Base-by-base conservation (phyloP, 2,113 vertebrate species). In the Catharus bicknelli region DNA sequence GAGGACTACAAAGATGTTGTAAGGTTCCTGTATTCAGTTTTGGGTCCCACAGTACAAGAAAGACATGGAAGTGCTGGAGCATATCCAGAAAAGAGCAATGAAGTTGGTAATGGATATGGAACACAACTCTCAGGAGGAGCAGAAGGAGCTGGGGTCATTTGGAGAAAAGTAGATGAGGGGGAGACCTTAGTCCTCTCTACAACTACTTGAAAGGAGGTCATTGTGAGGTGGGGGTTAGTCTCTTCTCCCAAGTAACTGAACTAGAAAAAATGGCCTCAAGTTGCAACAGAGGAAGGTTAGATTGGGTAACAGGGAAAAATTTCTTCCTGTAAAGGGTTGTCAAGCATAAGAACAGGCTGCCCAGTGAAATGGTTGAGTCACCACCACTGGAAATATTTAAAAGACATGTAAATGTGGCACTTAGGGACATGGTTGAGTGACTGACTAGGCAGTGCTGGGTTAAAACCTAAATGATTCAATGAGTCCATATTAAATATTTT, bases 151-250 rank as follows among this genome's bases (percentile, higher is more conserved):
- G 53, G 23, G 7, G 6, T 20, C 1, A 0, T 40, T 67, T 22
- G 25, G 25, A 54, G 29, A 38, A 68, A 34, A 40, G 20, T 1
- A 59, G 20, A 48, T 9, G 40, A 16, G 14, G 8, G 9, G 13
- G 13, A 30, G 15, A n/a, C 22, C 23, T 54, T 2, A 15, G 29
- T 47, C 29, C 40, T 54, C 54, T 34, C 40, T 48, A 47, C 20
- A 68, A 15, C 25, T 15, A 53, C 54, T 29, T 47, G 69, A 53
- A 67, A 74, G 12, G 38, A 51, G 18, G 38, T 2, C 4, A 1
- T 14, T 40, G 29, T 53, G 38, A 82, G 23, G 38, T 25, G 5
- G 47, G 9, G 5, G 5, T 29, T 0, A 0, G 45, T 13, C 40
- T 74, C 38, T 54, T 67, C 23, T 61, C 53, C n/a, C 16, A 61